A percentile compares a stretch with the other conserved stretches of the same genome.
These are phyloP conservation scores for Galaxea fascicularis DNA, from an alignment of 92 coral and sea anemone species.

Conservation along the genomic window DNA sequence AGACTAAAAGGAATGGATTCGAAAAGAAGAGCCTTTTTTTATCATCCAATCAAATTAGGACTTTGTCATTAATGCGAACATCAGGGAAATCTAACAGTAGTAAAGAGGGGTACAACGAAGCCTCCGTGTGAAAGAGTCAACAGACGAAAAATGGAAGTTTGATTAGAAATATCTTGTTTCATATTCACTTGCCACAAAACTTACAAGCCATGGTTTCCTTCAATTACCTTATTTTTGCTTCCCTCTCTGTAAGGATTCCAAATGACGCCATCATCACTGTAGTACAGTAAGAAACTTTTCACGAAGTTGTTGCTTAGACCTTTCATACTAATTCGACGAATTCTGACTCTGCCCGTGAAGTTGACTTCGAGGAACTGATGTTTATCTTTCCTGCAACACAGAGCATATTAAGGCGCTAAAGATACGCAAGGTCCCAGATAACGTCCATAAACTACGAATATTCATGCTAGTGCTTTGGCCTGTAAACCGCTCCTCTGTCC, in stretches of 20 bases:
- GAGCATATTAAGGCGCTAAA: neutral
- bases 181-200: too few species aligned
- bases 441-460: neutral
- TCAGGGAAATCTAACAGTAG: too few species aligned
- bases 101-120: too few species aligned
- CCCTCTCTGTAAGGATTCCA: constrained; percentile 63
- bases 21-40: too few species aligned
- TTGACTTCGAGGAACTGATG: constrained; percentile 70
- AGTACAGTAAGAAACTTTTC: constrained; percentile 39
- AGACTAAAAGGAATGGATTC: too few species aligned
- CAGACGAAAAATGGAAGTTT: too few species aligned
- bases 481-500: too few species aligned
- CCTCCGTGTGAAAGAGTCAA: too few species aligned
- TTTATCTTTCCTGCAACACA: constrained; percentile 48
- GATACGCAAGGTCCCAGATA: neutral
- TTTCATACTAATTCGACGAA: constrained; percentile 61
- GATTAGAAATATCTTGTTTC: too few species aligned
- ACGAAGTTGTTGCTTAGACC: constrained; percentile 51
- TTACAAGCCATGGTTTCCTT: neutral
- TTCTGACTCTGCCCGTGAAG: constrained; percentile 54
- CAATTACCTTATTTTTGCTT: constrained; percentile 53
- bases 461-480: too few species aligned
- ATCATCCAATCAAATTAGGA: too few species aligned
- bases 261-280: constrained; percentile 67
- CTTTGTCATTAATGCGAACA: too few species aligned